phyloP scores from a whole-genome alignment of 2,113 vertebrate genomes.

The Gallinago paraguaiae region DNA sequence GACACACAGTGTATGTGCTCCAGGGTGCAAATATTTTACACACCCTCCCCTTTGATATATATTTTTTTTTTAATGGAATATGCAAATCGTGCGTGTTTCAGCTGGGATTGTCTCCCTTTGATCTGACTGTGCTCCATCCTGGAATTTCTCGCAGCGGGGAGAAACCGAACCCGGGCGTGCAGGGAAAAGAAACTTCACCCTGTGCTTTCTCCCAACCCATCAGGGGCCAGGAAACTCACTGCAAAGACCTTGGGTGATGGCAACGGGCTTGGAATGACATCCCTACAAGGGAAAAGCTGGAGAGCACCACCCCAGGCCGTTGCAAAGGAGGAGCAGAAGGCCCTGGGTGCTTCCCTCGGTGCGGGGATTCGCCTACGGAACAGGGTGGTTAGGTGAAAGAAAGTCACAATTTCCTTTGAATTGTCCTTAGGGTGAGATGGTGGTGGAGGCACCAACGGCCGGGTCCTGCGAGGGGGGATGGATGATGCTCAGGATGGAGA shows the following conservation, averaged over 20 bases:
- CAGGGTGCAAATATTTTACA: constrained; percentile 66
- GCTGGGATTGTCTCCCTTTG: constrained; percentile 59
- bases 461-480: accelerated
- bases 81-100: constrained; percentile 46
- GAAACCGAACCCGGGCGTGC: not conserved
- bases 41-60: constrained; percentile 47
- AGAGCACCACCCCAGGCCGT: not conserved
- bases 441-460: accelerated
- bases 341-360: not conserved
- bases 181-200: constrained; percentile 8
- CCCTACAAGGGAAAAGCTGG: not conserved
- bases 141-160: not conserved
- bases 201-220: not conserved
- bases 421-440: not conserved
- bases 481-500: not conserved
- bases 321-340: not conserved
- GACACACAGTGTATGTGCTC: constrained; percentile 53
- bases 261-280: not conserved
- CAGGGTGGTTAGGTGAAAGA: accelerated
- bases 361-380: not conserved
- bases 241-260: not conserved
- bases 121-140: constrained; percentile 41
- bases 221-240: not conserved
- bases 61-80: constrained; percentile 57
- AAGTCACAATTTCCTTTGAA: not conserved